Evolutionary conservation across 2,797 vertebrate species (phyloP), one percentile per base, ranked within the genome.

Genomic region (Erethizon dorsatum): DNA sequence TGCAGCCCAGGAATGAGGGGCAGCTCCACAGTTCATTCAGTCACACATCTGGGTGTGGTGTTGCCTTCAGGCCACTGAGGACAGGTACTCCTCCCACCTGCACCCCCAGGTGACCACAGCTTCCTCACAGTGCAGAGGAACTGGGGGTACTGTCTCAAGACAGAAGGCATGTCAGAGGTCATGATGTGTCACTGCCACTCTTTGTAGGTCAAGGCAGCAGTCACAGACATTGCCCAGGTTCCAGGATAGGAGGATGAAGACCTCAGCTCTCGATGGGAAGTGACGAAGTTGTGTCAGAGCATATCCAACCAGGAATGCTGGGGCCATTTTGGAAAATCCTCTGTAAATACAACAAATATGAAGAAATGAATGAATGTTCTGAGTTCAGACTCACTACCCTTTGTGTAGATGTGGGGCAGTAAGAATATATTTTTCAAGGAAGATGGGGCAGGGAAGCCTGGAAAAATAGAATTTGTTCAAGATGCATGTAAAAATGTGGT

Each of bases 141-240:
- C 52, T 47, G 28, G 41, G 12, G 4, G 7, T 28, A 41, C 22
- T 6, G n/a, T 28, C 24, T 78, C 15, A 45, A n/a, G 45, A 6
- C 13, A 79, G n/a, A 82, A 33, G 54, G 4, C 9, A 6, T 1
- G 4, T 69, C 73, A 8, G 31, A 45, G 22, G 24, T 28, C 12
- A n/a, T 1, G 3, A 6, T 2, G 1, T 4, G 1, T 15, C 56
- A 2, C 56, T 8, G 65, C 33, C 15, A 10, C 0, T 6, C 5
- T 56, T 4, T n/a, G 6, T 2, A 28, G 63, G 41, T 50, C 28
- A 67, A 56, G 37, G 12, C n/a, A 41, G 5, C 2, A 0, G 20
- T 79, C 80, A 52, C 22, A 20, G 8, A 37, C 4, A 1, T 0
- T 1, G 9, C 31, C 56, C 47, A 26, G 1, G 0, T 31, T 71